Evolutionary conservation across 2,797 vertebrate species (phyloP).

Genomic region (Gephyroberyx darwinii): DNA sequence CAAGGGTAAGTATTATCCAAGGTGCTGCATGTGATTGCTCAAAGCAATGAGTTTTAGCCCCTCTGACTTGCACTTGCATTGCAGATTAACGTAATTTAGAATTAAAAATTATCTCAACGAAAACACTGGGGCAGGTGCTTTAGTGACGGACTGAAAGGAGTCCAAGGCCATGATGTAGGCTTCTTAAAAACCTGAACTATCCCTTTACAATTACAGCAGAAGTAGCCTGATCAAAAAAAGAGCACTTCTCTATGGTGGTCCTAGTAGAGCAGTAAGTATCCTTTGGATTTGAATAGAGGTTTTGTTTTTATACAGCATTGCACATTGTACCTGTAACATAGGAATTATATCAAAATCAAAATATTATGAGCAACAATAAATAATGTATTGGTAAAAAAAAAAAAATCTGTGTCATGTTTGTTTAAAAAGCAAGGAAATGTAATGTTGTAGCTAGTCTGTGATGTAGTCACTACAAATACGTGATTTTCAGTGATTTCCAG

Average conservation of each 20-base stretch:
- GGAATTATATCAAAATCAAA: conserved; percentile 83
- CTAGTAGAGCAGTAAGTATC: conserved; percentile 76
- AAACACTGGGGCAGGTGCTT: conserved; percentile 33
- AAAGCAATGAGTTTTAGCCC: background rate
- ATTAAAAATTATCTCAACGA: conserved; percentile 11
- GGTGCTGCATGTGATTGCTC: conserved; percentile 17
- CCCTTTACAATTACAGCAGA: conserved; percentile 68
- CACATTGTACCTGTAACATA: conserved; percentile 85
- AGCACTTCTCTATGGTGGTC: conserved; percentile 78
- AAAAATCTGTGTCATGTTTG: conserved; percentile 56
- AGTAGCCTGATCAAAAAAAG: conserved; percentile 72
- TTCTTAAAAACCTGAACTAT: conserved; percentile 69
- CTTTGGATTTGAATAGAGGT: conserved; percentile 79
- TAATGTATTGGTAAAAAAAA: conserved; percentile 81
- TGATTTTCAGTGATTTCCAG: conserved; percentile 55
- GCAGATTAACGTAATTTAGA: conserved; percentile 1
- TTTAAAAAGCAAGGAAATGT: conserved; percentile 42
- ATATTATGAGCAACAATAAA: conserved; percentile 84
- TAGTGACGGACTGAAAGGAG: conserved; percentile 48
- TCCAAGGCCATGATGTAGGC: conserved; percentile 40
- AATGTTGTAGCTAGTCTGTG: conserved; percentile 29
- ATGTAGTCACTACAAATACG: conserved; percentile 56
- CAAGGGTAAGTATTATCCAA: conserved; percentile 8
- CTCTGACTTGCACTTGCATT: conserved; percentile 13
- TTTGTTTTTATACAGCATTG: conserved; percentile 84